phyloP scores from a whole-genome alignment of 2,888 invertebrate genomes.

The Chelonus formosanus region DNA sequence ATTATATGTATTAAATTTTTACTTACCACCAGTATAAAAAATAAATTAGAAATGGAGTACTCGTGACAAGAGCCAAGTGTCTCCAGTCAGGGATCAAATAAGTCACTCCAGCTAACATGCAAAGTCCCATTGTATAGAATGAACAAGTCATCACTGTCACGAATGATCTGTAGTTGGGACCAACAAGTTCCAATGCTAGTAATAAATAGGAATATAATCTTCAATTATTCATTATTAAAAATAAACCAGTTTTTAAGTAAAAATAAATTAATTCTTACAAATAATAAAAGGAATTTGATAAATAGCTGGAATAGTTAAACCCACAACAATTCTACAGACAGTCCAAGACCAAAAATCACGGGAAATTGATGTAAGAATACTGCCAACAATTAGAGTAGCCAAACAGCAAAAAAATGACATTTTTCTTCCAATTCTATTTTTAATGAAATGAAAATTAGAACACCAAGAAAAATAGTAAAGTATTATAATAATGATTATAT shows the following conservation, averaged over 20 bases:
- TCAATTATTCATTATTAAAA: not conserved
- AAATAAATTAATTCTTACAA: conserved; percentile 68
- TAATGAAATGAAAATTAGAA: conserved; percentile 11
- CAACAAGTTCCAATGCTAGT: conserved; percentile 88
- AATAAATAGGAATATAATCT: conserved; percentile 44
- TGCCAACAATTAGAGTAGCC: conserved; percentile 81
- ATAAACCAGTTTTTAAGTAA: not conserved
- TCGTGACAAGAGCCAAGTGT: conserved; percentile 80
- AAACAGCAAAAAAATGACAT: conserved; percentile 87
- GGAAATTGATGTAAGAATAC: conserved; percentile 81
- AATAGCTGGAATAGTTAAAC: conserved; percentile 89
- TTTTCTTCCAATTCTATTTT: conserved; percentile 78
- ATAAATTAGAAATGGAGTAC: conserved; percentile 84
- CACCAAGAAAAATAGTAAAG: conserved; percentile 18
- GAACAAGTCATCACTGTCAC: conserved; percentile 92
- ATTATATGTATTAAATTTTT: not conserved
- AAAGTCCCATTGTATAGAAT: conserved; percentile 87
- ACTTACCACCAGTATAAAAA: conserved; percentile 81
- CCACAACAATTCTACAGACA: conserved; percentile 82
- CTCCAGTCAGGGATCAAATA: conserved; percentile 88
- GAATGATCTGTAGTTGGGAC: conserved; percentile 89
- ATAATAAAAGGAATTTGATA: conserved; percentile 96
- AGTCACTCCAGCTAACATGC: conserved; percentile 84
- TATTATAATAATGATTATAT: not conserved
- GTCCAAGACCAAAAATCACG: conserved; percentile 86